phyloP scores from a whole-genome alignment of 2,797 vertebrate species.

The Rhinoraja longicauda region DNA sequence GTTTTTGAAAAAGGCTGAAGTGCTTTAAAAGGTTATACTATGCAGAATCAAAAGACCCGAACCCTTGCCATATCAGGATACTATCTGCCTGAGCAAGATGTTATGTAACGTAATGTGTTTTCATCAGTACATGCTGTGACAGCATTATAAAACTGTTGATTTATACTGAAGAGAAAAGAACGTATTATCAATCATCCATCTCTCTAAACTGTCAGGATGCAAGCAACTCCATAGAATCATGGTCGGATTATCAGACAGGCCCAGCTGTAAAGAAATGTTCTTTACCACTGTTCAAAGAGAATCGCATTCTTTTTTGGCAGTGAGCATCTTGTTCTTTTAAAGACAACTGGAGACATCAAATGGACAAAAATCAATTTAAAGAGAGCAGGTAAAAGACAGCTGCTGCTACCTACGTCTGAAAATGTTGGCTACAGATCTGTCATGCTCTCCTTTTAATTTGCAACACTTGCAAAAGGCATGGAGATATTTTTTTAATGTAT shows the following conservation, averaged over 20 bases:
- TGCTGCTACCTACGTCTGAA: slow-evolving; percentile 47
- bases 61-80: background rate
- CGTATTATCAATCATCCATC: slow-evolving; percentile 78
- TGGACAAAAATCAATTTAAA: slow-evolving; percentile 52
- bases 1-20: background rate
- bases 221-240: slow-evolving; percentile 72
- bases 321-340: slow-evolving; percentile 66
- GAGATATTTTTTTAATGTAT: slow-evolving; percentile 41
- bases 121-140: slow-evolving; percentile 77
- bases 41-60: slow-evolving; percentile 8
- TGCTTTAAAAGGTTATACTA: slow-evolving; percentile 28
- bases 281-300: slow-evolving; percentile 67
- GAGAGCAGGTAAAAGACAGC: slow-evolving; percentile 57
- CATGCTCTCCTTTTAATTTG: slow-evolving; percentile 42
- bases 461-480: slow-evolving; percentile 45
- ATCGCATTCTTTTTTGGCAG: slow-evolving; percentile 68
- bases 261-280: slow-evolving; percentile 58
- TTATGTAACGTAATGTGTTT: slow-evolving; percentile 50
- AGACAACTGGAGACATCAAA: slow-evolving; percentile 68
- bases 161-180: slow-evolving; percentile 78
- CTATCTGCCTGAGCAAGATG: slow-evolving; percentile 33
- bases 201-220: slow-evolving; percentile 79
- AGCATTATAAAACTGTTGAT: slow-evolving; percentile 74
- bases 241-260: slow-evolving; percentile 71
- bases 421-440: slow-evolving; percentile 47